Base-by-base conservation (phyloP, 2,888 invertebrate genomes). In the Melanargia galathea region DNA sequence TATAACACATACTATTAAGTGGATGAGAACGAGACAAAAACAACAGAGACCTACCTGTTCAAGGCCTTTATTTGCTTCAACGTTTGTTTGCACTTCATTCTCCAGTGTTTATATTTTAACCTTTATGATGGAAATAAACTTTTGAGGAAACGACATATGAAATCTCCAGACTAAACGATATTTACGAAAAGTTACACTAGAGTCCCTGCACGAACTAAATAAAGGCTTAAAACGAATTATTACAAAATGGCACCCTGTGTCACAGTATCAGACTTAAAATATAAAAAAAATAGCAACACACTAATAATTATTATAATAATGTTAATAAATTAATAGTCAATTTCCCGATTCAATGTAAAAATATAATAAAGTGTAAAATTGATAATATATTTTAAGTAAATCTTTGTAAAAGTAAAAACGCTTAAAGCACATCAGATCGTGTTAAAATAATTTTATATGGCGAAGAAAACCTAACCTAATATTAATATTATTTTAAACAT, bases 311-410 rank as follows among this genome's bases (percentile, higher is more conserved):
- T n/a, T n/a, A n/a, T n/a, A 45, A 18, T 7, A 20, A 13, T 33
- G 52, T 52, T 52, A 35, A 52, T 52, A 52, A 33, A 52, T 35
- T 52, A 52, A 20, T 35, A 22, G 45, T 46, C 22, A 52, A 52
- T 35, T 35, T 2, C 11, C 49, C 26, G 26, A 49, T 30, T 16
- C 13, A 26, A 18, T 43, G 8, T 18, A 43, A 18, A 40, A 43
- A 43, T 43, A 18, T 43, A 8, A 2, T 8, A 18, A 5, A n/a
- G 6, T 38, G 13, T 8, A 43, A 43, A 49, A 49, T 7, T 30
- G 16, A 16, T 16, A 49, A 2, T 18, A 18, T 45, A 45, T 7
- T n/a, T 40, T 30, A 45, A 46, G 16, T 26, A 49, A 26, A 49
- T 26, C 13, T 22, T 46, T 26, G 24, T n/a, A 26, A 26, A 48